These are phyloP conservation scores for Gadus macrocephalus DNA, from an alignment of 2,113 vertebrate species.

Conservation along the genomic window DNA sequence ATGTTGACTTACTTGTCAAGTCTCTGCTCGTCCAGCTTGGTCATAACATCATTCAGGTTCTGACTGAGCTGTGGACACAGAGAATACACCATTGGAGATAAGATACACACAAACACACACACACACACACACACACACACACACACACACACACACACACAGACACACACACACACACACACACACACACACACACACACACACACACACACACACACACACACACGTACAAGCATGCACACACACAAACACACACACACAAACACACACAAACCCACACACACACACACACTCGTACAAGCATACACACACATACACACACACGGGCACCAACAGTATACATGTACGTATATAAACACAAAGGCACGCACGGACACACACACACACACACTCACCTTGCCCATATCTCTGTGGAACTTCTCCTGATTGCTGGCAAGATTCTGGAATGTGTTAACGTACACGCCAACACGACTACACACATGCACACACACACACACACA, in stretches of 20 bases:
- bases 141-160: background rate
- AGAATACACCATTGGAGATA: background rate
- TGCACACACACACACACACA: too few species aligned
- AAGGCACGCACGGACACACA: too few species aligned
- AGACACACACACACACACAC: background rate
- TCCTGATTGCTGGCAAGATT: too few species aligned
- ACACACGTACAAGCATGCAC: background rate
- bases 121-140: background rate
- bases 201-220: background rate
- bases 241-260: background rate
- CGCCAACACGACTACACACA: too few species aligned
- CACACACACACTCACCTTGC: too few species aligned
- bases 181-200: background rate
- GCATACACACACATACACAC: background rate
- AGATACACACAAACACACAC: background rate
- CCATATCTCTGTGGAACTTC: too few species aligned
- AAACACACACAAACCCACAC: background rate
- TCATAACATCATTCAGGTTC: constrained; percentile 88
- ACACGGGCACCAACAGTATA: background rate
- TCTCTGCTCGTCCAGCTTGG: constrained; percentile 87
- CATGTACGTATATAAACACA: too few species aligned
- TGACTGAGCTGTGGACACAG: constrained; percentile 82
- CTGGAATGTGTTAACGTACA: too few species aligned
- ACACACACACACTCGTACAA: background rate
- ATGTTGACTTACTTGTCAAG: constrained; percentile 58